A percentile compares a stretch with the other conserved stretches of the same genome.
These are phyloP conservation scores for Drosophila flavopinicola DNA, from an alignment of 2,888 invertebrate species.

Conservation along the genomic window DNA sequence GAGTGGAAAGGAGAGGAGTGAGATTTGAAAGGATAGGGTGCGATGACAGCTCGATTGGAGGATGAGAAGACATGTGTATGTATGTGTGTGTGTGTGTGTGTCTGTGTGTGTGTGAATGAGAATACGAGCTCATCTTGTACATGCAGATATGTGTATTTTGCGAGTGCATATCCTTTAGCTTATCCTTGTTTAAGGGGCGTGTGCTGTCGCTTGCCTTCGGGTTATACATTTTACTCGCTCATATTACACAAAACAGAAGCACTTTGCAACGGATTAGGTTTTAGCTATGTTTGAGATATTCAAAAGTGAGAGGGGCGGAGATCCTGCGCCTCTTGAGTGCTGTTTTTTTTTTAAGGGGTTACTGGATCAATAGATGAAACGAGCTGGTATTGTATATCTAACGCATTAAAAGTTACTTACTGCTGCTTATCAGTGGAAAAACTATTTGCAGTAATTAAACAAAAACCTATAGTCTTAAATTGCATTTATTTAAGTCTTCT, in stretches of 20 bases:
- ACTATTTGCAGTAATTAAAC: constrained; percentile 5
- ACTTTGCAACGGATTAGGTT: constrained; percentile 72
- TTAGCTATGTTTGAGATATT: constrained; percentile 47
- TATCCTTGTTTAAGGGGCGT: constrained; percentile 59
- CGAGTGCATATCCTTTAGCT: constrained; percentile 61
- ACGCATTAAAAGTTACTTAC: constrained; percentile 4
- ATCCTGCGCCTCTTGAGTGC: constrained; percentile 18
- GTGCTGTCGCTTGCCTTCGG: constrained; percentile 59
- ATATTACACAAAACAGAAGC: constrained; percentile 70
- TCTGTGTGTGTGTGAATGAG: constrained; percentile 13
- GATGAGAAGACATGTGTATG: constrained; percentile 6
- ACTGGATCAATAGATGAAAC: constrained; percentile 58
- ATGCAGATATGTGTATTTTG: constrained; percentile 29
- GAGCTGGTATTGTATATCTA: constrained; percentile 1
- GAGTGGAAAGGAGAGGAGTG: constrained; percentile 16
- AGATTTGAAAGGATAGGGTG: constrained; percentile 27
- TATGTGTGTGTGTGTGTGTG: constrained; percentile 6
- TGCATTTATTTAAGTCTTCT: background rate
- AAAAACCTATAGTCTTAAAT: constrained; percentile 2
- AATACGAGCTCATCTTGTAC: constrained; percentile 39
- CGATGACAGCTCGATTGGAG: constrained; percentile 32
- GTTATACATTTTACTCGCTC: constrained; percentile 63
- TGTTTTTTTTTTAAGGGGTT: constrained; percentile 29
- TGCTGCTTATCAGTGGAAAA: constrained; percentile 5
- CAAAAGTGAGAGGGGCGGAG: constrained; percentile 2